Percentiles rank a stretch among this genome's conserved stretches.
These are phyloP conservation scores for Dicentrarchus labrax DNA, from an alignment of 2,113 vertebrate genomes.

Conservation along the genomic window DNA sequence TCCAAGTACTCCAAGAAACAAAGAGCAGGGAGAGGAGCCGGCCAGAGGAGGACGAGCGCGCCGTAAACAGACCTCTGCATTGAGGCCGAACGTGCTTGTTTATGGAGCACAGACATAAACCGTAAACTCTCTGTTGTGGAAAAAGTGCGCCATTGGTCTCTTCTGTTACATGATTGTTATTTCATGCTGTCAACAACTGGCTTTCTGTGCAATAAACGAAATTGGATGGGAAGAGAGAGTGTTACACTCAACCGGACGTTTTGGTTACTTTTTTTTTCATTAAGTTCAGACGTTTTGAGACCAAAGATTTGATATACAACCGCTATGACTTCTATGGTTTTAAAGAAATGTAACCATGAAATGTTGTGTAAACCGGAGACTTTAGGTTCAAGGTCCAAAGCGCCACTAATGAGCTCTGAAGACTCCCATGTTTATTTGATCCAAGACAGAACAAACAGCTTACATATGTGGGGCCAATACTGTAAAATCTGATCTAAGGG, in stretches of 20 bases:
- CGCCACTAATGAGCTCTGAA: slow-evolving; percentile 4
- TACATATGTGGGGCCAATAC: too few species aligned
- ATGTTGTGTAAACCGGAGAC: neutral
- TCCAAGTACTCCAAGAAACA: slow-evolving; percentile 64
- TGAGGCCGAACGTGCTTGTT: slow-evolving; percentile 26
- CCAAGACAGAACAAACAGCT: neutral
- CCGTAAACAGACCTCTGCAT: slow-evolving; percentile 34
- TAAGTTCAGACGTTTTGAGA: slow-evolving; percentile 9
- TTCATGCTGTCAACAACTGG: slow-evolving; percentile 54
- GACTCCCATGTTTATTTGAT: neutral
- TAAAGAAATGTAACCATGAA: neutral
- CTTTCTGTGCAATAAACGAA: slow-evolving; percentile 15
- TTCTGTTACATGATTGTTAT: slow-evolving; percentile 38
- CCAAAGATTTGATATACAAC: neutral
- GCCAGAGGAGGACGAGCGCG: slow-evolving; percentile 13
- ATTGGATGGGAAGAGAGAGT: neutral
- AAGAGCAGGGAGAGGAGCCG: slow-evolving; percentile 42
- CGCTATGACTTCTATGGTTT: neutral
- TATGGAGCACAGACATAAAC: slow-evolving; percentile 38
- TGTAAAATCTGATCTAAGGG: neutral
- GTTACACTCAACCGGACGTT: neutral
- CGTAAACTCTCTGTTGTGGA: slow-evolving; percentile 4
- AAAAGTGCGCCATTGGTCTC: slow-evolving; percentile 24
- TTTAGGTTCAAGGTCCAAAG: slow-evolving; percentile 9
- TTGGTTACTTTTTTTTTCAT: neutral